phyloP scores from a whole-genome alignment of 2,113 vertebrate genomes.

The Lophura nycthemera region DNA sequence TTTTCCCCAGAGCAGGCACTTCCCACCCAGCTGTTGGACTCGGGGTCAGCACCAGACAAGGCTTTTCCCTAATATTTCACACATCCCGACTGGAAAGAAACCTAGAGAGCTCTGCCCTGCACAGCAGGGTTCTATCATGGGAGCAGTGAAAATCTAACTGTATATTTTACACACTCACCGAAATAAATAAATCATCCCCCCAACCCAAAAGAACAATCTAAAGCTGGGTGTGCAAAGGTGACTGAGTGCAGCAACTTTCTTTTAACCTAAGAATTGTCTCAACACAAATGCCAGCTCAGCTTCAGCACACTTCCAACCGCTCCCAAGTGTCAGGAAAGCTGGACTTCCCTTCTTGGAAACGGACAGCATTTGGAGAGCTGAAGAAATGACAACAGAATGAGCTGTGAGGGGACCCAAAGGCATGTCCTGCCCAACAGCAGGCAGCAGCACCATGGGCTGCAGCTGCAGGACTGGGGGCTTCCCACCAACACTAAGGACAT shows the following conservation, averaged over 20 bases:
- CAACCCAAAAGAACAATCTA: not conserved
- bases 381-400: not conserved
- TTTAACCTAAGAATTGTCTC: not conserved
- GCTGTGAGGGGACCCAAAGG: not conserved
- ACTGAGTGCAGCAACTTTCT: not conserved
- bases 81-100: not conserved
- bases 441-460: not conserved
- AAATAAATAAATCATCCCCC: not conserved
- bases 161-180: not conserved
- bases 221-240: not conserved
- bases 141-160: not conserved
- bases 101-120: not conserved
- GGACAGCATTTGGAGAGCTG: not conserved
- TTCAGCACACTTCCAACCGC: not conserved
- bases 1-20: conserved; percentile 20
- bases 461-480: not conserved
- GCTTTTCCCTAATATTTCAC: not conserved
- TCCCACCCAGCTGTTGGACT: not conserved
- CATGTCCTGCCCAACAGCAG: rapidly evolving
- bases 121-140: not conserved
- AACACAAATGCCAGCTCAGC: not conserved
- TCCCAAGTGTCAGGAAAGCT: not conserved
- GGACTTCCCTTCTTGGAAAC: not conserved
- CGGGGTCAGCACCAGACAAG: conserved; percentile 2
- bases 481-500: rapidly evolving